Conservation (phyloP, 2,113 vertebrate genomes). For the Saguinus imperator region DNA sequence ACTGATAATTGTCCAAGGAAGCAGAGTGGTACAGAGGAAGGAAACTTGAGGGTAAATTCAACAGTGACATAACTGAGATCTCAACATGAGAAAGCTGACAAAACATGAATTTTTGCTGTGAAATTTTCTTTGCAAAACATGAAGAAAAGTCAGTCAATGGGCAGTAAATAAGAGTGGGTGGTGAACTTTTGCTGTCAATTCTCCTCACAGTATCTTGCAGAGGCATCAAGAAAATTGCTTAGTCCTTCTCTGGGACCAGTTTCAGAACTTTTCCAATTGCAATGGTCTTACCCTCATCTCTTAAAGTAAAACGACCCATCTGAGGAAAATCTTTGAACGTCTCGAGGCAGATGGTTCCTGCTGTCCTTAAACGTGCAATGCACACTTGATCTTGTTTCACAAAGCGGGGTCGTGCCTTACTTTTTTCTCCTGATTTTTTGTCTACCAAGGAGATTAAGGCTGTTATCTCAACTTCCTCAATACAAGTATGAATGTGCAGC, state of each 20-base stretch:
- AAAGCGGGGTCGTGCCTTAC: conserved; percentile 95
- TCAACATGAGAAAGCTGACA: conserved; percentile 99
- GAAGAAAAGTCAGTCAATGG: conserved; percentile 86
- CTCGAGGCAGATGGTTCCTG: conserved; percentile 98
- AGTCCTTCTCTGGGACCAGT: conserved; percentile 99
- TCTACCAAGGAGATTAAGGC: conserved; percentile 99
- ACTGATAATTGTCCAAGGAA: conserved; percentile 90
- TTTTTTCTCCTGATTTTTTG: conserved; percentile 98
- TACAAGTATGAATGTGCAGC: conserved; percentile 98
- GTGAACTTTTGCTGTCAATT: conserved; percentile 89
- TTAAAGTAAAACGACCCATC: conserved; percentile 97
- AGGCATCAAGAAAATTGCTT: conserved; percentile 86
- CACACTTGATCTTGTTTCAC: conserved; percentile 99
- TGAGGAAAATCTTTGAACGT: conserved; percentile 99
- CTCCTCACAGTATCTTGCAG: conserved; percentile 88
- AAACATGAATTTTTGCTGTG: conserved; percentile 91
- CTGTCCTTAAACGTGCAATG: conserved; percentile 95
- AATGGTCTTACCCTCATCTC: conserved; percentile 99
- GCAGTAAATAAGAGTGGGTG: conserved; percentile 88
- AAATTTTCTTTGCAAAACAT: conserved; percentile 86
- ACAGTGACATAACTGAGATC: conserved; percentile 97
- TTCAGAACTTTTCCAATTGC: conserved; percentile 99
- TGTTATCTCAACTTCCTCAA: conserved; percentile 98
- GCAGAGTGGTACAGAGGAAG: conserved; percentile 83
- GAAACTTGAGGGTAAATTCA: conserved; percentile 84